Evolutionary conservation across 1,140 invertebrate species (phyloP).

Genomic region (Maniola jurtina): DNA sequence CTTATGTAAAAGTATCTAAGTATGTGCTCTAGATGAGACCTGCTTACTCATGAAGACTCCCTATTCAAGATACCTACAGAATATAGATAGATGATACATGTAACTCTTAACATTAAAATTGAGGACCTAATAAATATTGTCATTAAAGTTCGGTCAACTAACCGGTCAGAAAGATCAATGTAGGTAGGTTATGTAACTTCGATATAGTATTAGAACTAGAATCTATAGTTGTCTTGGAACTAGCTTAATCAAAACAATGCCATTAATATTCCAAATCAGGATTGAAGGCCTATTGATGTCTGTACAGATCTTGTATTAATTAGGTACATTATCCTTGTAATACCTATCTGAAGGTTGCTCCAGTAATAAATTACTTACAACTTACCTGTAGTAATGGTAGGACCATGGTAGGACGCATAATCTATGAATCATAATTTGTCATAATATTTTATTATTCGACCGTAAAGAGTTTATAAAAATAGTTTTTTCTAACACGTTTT

Average conservation of each 20-base stretch:
- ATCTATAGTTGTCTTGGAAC: too few species aligned
- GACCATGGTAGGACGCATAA: background rate
- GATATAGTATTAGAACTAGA: too few species aligned
- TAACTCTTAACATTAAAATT: too few species aligned
- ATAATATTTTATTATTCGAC: background rate
- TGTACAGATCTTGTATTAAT: background rate
- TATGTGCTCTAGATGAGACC: too few species aligned
- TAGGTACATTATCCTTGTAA: conserved; percentile 2
- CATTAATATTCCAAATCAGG: background rate
- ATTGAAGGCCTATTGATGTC: conserved; percentile 2
- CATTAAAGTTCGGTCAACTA: too few species aligned
- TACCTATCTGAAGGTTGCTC: background rate
- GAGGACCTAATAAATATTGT: too few species aligned
- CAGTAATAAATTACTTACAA: conserved; percentile 5
- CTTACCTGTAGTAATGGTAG: background rate
- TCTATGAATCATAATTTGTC: conserved; percentile 1
- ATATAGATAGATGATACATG: too few species aligned
- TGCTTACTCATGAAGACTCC: too few species aligned
- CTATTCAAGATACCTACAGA: too few species aligned
- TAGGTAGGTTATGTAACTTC: too few species aligned
- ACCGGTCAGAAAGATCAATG: too few species aligned
- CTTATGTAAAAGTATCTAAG: too few species aligned
- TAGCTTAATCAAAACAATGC: background rate
- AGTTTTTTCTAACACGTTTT: background rate
- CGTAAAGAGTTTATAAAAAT: background rate